Conservation (phyloP, 2,113 vertebrate species). For the Periophthalmus modestus region DNA sequence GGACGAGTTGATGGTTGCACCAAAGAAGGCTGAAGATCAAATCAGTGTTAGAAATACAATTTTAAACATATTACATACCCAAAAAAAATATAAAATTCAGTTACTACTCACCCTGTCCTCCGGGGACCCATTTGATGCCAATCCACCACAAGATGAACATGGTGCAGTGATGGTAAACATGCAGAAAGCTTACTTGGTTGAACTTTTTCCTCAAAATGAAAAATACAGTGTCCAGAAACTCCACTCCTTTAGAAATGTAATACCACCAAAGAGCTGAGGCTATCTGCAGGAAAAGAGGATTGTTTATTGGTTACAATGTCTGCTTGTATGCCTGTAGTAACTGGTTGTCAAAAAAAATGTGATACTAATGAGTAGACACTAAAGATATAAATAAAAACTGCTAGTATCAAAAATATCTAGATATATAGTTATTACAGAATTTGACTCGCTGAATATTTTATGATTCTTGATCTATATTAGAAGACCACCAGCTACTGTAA, state of each 20-base stretch:
- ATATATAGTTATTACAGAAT: too few relatives aligned
- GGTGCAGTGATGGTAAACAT: constrained; percentile 98
- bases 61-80: too few relatives aligned
- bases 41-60: neutral
- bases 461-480: too few relatives aligned
- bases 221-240: constrained; percentile 96
- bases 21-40: constrained; percentile 87
- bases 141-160: constrained; percentile 99
- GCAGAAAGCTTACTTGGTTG: constrained; percentile 97
- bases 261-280: constrained; percentile 99
- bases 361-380: too few relatives aligned
- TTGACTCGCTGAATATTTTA: too few relatives aligned
- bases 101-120: constrained; percentile 91
- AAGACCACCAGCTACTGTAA: neutral
- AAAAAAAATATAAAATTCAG: too few relatives aligned
- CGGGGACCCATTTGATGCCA: constrained; percentile 98
- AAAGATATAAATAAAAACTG: too few relatives aligned
- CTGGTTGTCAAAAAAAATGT: too few relatives aligned
- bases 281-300: constrained; percentile 81
- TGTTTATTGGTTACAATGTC: neutral
- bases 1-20: constrained; percentile 91
- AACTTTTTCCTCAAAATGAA: constrained; percentile 99
- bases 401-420: too few relatives aligned
- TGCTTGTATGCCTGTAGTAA: neutral
- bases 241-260: constrained; percentile 97